phyloP scores from a whole-genome alignment of 1,140 invertebrate species.

The Temnothorax longispinosus region DNA sequence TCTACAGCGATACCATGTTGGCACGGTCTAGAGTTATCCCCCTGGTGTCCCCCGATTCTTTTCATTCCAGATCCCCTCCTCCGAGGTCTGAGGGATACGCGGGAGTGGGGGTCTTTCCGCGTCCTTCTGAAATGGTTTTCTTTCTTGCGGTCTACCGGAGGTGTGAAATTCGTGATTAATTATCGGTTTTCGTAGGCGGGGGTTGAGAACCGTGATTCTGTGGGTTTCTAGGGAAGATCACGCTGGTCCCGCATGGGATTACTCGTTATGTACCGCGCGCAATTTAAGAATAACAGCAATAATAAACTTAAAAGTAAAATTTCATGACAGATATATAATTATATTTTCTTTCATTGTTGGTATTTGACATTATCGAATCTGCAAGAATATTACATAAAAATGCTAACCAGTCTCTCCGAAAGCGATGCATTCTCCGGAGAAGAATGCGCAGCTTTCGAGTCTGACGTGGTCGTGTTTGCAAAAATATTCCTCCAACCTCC shows the following conservation, averaged over 20 bases:
- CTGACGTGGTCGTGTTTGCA: constrained; percentile 10
- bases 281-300: background rate
- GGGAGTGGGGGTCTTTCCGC: background rate
- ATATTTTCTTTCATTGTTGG: background rate
- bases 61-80: constrained; percentile 34
- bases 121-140: constrained; percentile 11
- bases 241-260: background rate
- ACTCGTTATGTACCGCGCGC: background rate
- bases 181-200: constrained; percentile 63
- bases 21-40: constrained; percentile 27
- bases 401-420: background rate
- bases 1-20: constrained; percentile 42
- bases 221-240: background rate
- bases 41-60: constrained; percentile 34
- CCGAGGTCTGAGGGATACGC: background rate
- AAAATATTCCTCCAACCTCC: constrained; percentile 46
- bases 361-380: background rate
- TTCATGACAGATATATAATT: constrained; percentile 3
- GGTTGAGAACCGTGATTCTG: constrained; percentile 27
- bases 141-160: constrained; percentile 61
- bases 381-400: background rate
- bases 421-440: constrained; percentile 21
- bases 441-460: constrained; percentile 3
- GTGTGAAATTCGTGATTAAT: constrained; percentile 82
- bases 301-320: background rate